Conservation (phyloP, 1,140 invertebrate genomes). For the Thalassaphorura encarpata region DNA sequence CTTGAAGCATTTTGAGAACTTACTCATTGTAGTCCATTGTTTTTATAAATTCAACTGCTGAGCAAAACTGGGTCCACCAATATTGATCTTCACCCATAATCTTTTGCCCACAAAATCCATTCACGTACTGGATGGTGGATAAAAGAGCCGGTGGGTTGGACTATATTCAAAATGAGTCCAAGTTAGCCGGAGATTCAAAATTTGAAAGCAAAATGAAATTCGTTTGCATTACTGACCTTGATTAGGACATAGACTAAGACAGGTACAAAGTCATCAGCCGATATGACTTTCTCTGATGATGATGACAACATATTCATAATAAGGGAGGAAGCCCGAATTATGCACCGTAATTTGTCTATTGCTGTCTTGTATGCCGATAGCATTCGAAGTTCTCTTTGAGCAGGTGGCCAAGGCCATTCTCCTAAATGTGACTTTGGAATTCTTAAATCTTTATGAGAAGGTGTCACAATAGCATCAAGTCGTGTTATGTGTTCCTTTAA, state of each 20-base stretch:
- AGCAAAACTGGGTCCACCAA: conserved; percentile 97
- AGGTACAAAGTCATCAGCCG: conserved; percentile 94
- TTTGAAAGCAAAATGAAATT: conserved; percentile 7
- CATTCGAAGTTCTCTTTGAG: conserved; percentile 82
- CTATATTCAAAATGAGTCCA: conserved; percentile 43
- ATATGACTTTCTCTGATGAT: conserved; percentile 64
- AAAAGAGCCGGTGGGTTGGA: conserved; percentile 87
- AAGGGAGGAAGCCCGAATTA: conserved; percentile 75
- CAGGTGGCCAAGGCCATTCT: conserved; percentile 95
- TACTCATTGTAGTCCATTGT: conserved; percentile 91
- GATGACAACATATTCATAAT: conserved; percentile 86
- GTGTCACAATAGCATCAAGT: conserved; percentile 64
- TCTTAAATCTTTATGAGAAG: conserved; percentile 67
- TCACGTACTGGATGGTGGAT: conserved; percentile 95
- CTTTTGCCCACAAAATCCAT: conserved; percentile 74
- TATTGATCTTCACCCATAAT: conserved; percentile 88
- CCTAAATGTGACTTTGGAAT: conserved; percentile 32
- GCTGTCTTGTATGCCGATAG: conserved; percentile 92
- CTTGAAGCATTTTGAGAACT: no score
- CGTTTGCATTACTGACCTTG: conserved; percentile 53
- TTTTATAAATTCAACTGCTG: conserved; percentile 95
- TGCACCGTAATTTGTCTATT: conserved; percentile 81
- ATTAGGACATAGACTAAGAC: conserved; percentile 94
- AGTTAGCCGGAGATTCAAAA: background rate
- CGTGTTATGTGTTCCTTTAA: conserved; percentile 81